phyloP scores from a whole-genome alignment of 2,797 vertebrate genomes.

The Poecilia wingei region DNA sequence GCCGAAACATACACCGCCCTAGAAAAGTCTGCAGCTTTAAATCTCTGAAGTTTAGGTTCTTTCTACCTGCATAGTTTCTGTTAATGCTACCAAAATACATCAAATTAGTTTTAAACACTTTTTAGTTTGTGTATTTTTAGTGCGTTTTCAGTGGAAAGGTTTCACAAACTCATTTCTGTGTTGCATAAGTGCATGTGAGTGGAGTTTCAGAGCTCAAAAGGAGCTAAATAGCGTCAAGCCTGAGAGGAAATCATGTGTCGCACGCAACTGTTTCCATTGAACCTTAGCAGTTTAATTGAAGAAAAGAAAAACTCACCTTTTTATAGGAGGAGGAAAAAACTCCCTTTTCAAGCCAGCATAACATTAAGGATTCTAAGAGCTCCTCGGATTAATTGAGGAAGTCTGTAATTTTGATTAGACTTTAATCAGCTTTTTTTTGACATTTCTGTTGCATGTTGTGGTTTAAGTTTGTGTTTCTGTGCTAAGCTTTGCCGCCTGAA shows the following conservation, averaged over 20 bases:
- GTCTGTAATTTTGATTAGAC: constrained; percentile 10
- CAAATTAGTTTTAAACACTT: not conserved
- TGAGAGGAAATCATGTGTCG: not conserved
- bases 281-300: constrained; percentile 6
- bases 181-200: not conserved
- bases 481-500: not conserved
- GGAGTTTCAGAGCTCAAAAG: not conserved
- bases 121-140: not conserved
- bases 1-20: not conserved
- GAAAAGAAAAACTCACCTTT: not conserved
- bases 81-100: not conserved
- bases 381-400: constrained; percentile 14
- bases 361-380: constrained; percentile 17
- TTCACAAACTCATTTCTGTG: not conserved
- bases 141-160: not conserved
- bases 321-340: not conserved
- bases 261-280: constrained; percentile 3
- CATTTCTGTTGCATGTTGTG: not conserved
- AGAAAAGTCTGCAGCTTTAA: not conserved
- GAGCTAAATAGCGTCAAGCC: constrained; percentile 1
- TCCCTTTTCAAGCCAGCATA: constrained; percentile 16
- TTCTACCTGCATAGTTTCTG: not conserved
- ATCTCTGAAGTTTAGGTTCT: not conserved
- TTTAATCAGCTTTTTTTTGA: not conserved
- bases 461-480: constrained; percentile 1